Base-by-base conservation (phyloP, 2,888 invertebrate species). In the Pycnomerus fuliginosus region DNA sequence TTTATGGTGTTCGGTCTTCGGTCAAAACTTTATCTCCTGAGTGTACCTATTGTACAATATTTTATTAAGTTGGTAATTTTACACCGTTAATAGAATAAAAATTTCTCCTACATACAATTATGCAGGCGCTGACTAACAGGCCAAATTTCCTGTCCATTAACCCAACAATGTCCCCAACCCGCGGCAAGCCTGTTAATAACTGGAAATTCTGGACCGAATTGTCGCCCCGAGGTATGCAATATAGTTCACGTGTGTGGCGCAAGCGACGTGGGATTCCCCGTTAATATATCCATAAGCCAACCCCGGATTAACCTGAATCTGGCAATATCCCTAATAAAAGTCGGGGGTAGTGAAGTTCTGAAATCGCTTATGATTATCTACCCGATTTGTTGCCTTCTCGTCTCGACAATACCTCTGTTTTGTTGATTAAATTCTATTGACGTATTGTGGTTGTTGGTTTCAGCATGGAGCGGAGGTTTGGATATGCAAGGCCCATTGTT, bases 401-500 rank as follows among this genome's bases (percentile, higher is more conserved):
- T n/a, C n/a, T n/a, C n/a, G n/a, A n/a, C n/a, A n/a, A n/a, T n/a
- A n/a, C n/a, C 5, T 27, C 27, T 12, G 28, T 12, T 23, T 23
- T 23, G 34, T 41, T 34, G 16, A n/a, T n/a, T n/a, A 4, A 4
- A 13, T 31, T 11, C 15, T 13, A 23, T 32, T 15, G 8, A 22
- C 12, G 13, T 16, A 31, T 11, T n/a, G 25, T 23, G 11, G 7
- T 44, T 48, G 53, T 35, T 48, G 32, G 49, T 63, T 61, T 30
- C 60, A 64, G 68, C 61, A 49, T 63, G 64, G 62, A 59, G 60
- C 46, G 64, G 65, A 42, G 68, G 69, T 42, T 70, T 79, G 59
- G 87, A 87, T 73, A 79, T 85, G 43, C 84, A 85, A 62, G 83
- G 85, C 54, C 80, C 83, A 45, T 76, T 77, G 59, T 80, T 87